A percentile compares a stretch with the other conserved stretches of the same genome.
Conservation (phyloP, 2,888 invertebrate species). For the Polymixis lichenea region DNA sequence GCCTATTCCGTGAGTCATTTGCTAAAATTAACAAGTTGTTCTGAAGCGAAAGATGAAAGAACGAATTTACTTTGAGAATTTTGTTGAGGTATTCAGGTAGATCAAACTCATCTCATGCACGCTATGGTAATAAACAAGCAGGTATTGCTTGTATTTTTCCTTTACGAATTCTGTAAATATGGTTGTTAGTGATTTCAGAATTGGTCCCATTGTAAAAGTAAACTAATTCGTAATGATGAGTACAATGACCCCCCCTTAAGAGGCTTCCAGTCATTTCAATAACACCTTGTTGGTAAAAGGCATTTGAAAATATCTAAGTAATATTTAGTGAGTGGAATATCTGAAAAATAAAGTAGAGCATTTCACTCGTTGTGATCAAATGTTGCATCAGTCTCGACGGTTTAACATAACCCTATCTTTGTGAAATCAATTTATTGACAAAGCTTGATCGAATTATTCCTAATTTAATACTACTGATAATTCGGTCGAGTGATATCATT, state of each 20-base stretch:
- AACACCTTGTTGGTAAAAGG: neutral
- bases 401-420: slow-evolving; percentile 7
- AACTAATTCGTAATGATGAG: neutral
- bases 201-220: too few relatives aligned
- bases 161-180: neutral
- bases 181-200: neutral
- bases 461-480: slow-evolving; percentile 36
- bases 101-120: neutral
- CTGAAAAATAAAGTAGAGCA: neutral
- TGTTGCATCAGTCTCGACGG: neutral
- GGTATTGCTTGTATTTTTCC: neutral
- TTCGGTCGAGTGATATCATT: slow-evolving; percentile 48
- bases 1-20: slow-evolving; percentile 43
- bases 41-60: neutral
- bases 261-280: neutral
- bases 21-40: slow-evolving; percentile 33
- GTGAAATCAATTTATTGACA: slow-evolving; percentile 28
- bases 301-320: neutral
- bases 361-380: neutral
- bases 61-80: neutral
- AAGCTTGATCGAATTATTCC: slow-evolving; percentile 28
- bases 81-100: too few relatives aligned
- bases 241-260: neutral
- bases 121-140: neutral
- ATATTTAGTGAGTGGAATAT: neutral